Percentiles rank a stretch among this genome's conserved stretches.
Conservation (phyloP, 2,113 vertebrate species). For the Edolisoma coerulescens region DNA sequence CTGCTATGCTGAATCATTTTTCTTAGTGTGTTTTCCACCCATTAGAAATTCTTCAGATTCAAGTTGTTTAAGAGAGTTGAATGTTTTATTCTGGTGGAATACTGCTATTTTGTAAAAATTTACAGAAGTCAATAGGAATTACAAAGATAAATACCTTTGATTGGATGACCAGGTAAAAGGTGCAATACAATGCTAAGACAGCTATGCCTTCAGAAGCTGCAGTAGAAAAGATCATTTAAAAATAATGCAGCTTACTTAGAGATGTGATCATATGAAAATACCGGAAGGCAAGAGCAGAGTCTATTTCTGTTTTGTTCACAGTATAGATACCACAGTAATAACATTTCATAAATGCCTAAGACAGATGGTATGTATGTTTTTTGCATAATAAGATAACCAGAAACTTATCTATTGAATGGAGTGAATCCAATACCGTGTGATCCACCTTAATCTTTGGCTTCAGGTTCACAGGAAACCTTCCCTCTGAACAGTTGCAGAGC, state of each 20-base stretch:
- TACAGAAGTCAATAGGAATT: not conserved
- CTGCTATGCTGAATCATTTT: not conserved
- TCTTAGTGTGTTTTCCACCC: not conserved
- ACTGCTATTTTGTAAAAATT: not conserved
- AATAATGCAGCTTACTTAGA: not conserved
- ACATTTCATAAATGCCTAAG: not conserved
- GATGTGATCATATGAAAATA: not conserved
- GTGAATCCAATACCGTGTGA: not conserved
- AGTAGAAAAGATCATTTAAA: not conserved
- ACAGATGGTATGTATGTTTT: not conserved
- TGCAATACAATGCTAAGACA: not conserved
- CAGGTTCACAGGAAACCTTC: not conserved
- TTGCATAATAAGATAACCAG: not conserved
- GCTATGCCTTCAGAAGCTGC: not conserved
- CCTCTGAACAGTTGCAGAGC: not conserved
- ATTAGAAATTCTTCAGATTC: not conserved
- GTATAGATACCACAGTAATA: not conserved
- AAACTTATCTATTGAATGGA: not conserved
- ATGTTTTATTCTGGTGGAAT: not conserved
- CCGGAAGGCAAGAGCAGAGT: not conserved
- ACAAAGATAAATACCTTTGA: not conserved
- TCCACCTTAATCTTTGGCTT: not conserved
- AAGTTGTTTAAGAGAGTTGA: not conserved
- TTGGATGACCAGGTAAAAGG: not conserved
- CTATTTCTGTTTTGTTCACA: not conserved